Evolutionary conservation across 2,797 vertebrate species (phyloP).

Genomic region (Clangula hyemalis): DNA sequence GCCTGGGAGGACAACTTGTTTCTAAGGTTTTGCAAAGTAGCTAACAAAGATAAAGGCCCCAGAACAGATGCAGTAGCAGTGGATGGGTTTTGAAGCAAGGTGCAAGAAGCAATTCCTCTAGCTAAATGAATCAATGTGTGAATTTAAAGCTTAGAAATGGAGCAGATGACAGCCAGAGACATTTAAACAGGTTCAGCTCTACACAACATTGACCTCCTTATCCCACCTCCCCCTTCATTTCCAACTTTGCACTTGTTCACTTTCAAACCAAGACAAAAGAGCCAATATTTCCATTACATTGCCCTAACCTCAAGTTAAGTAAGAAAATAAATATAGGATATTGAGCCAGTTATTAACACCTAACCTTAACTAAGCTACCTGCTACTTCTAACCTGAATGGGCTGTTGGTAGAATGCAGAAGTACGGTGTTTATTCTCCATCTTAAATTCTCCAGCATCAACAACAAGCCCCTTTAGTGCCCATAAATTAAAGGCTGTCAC

Average conservation of each 20-base stretch:
- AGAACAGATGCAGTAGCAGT: not conserved
- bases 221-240: not conserved
- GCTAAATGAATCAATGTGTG: not conserved
- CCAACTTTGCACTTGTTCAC: not conserved
- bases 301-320: not conserved
- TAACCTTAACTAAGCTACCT: not conserved
- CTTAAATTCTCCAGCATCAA: not conserved
- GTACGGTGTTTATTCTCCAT: not conserved
- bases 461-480: not conserved
- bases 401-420: not conserved
- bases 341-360: not conserved
- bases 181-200: not conserved
- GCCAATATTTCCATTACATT: not conserved
- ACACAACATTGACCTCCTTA: not conserved
- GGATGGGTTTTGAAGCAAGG: not conserved
- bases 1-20: not conserved
- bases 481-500: not conserved
- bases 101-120: not conserved
- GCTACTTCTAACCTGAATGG: not conserved
- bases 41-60: slow-evolving; percentile 5
- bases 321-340: not conserved
- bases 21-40: not conserved
- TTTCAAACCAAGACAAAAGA: not conserved
- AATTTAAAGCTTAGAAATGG: not conserved
- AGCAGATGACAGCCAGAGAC: not conserved